Evolutionary conservation across 1,140 invertebrate genomes (phyloP).

Genomic region (Rhopalosiphum maidis): DNA sequence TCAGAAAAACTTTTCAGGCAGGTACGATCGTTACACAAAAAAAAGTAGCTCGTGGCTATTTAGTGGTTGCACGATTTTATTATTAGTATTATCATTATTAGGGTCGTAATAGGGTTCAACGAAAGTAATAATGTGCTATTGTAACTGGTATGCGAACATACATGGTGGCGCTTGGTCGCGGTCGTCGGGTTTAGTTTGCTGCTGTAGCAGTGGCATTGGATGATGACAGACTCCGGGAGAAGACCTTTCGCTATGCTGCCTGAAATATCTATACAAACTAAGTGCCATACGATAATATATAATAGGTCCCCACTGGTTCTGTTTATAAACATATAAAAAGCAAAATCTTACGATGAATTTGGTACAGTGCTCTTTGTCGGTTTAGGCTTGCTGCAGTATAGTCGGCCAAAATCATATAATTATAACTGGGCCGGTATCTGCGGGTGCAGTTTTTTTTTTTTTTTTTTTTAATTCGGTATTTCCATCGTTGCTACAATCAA

Average conservation of each 20-base stretch:
- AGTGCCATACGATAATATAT: neutral
- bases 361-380: conserved; percentile 5
- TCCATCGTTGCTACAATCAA: neutral
- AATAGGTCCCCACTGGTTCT: neutral
- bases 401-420: neutral
- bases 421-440: neutral
- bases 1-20: neutral
- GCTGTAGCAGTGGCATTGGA: neutral
- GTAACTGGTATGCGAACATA: neutral
- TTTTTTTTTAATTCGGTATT: neutral
- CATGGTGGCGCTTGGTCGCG: neutral
- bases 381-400: neutral
- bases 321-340: conserved; percentile 34
- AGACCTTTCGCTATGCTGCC: conserved; percentile 27
- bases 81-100: neutral
- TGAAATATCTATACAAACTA: neutral
- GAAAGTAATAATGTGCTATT: neutral
- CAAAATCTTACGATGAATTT: neutral
- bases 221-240: neutral
- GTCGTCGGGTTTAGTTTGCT: neutral
- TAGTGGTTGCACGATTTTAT: neutral
- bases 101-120: conserved; percentile 8
- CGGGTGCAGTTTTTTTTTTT: neutral
- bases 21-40: neutral
- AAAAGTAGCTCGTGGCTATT: neutral